A percentile compares a stretch with the other conserved stretches of the same genome.
Evolutionary conservation across 2,888 invertebrate genomes (phyloP).

Genomic region (Drosophila hamatofila): DNA sequence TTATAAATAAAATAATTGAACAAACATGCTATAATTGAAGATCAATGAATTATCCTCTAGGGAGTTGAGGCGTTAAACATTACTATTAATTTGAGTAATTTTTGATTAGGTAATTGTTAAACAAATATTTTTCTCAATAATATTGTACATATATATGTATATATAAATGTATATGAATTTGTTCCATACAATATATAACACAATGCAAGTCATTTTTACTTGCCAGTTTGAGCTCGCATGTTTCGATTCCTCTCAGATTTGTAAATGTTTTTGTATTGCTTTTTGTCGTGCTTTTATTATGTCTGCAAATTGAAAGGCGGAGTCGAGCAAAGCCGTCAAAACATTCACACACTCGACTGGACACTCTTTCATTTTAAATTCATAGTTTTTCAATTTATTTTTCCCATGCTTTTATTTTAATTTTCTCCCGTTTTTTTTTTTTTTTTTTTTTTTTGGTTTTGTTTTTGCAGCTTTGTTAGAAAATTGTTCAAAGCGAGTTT

Average conservation of each 20-base stretch:
- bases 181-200: too few relatives aligned
- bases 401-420: not conserved
- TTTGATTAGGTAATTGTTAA: too few relatives aligned
- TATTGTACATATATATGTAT: too few relatives aligned
- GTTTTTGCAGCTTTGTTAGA: constrained; percentile 27
- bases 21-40: too few relatives aligned
- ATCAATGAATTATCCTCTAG: too few relatives aligned
- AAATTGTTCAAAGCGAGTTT: constrained; percentile 48
- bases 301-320: constrained; percentile 25
- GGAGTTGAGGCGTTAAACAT: too few relatives aligned
- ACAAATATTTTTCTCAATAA: too few relatives aligned
- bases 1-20: not conserved
- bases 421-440: not conserved
- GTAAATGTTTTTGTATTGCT: not conserved
- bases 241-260: not conserved
- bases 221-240: not conserved
- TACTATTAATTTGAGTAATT: too few relatives aligned
- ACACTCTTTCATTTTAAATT: constrained; percentile 23
- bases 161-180: too few relatives aligned
- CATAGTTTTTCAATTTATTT: constrained; percentile 29
- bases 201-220: too few relatives aligned
- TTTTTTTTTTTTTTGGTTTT: constrained; percentile 2
- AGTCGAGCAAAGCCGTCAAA: constrained; percentile 30
- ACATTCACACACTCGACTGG: constrained; percentile 25
- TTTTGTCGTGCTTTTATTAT: not conserved